Evolutionary conservation across 2,888 invertebrate genomes (phyloP).

Genomic region (Acleris holmiana): DNA sequence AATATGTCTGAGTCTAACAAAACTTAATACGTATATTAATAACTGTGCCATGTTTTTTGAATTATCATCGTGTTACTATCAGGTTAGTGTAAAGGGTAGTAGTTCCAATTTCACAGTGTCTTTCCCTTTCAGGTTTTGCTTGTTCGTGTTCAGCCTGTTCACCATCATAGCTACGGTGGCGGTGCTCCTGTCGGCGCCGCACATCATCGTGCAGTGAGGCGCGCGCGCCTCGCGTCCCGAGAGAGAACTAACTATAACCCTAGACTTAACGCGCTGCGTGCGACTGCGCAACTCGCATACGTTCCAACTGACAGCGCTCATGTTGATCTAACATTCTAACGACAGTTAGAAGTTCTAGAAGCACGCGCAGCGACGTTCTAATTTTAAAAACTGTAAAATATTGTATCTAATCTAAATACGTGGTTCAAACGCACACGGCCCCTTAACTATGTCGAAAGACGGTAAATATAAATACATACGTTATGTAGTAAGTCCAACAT

Average conservation of each 20-base stretch:
- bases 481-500: constrained; percentile 68
- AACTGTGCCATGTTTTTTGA: too few species aligned
- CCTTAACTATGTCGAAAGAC: constrained; percentile 69
- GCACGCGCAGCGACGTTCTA: constrained; percentile 35
- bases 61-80: too few species aligned
- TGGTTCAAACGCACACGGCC: constrained; percentile 81
- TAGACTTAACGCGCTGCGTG: constrained; percentile 21
- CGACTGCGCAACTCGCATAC: not conserved
- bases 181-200: constrained; percentile 95
- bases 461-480: constrained; percentile 65
- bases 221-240: constrained; percentile 38
- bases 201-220: constrained; percentile 95
- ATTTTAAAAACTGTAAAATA: constrained; percentile 58
- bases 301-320: too few species aligned
- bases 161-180: constrained; percentile 96
- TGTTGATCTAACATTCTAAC: too few species aligned
- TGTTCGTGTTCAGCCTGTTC: constrained; percentile 97
- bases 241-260: constrained; percentile 34
- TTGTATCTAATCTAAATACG: constrained; percentile 62
- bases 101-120: constrained; percentile 1
- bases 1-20: too few species aligned
- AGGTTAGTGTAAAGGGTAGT: too few species aligned
- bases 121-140: constrained; percentile 89
- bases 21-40: too few species aligned
- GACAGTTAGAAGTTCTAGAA: too few species aligned